Evolutionary conservation across 2,888 invertebrate genomes (phyloP).

Genomic region (Frankliniella fusca): DNA sequence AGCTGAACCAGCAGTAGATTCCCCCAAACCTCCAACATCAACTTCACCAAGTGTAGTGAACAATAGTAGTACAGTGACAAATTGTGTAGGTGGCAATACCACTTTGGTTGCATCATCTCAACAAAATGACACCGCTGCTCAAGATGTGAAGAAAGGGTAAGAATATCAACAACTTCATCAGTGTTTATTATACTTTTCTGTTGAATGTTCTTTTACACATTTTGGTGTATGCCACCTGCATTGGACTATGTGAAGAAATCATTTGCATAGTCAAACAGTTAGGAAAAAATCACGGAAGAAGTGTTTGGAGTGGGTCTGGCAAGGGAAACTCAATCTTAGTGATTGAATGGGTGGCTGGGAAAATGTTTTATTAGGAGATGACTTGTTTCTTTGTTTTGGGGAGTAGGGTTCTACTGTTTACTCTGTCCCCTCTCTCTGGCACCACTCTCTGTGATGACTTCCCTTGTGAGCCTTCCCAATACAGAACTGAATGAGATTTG

Average conservation of each 20-base stretch:
- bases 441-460: background rate
- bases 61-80: background rate
- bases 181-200: too few species aligned
- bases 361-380: conserved; percentile 17
- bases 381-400: conserved; percentile 15
- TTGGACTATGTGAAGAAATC: too few species aligned
- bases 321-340: background rate
- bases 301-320: background rate
- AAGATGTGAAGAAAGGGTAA: conserved; percentile 17
- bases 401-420: background rate
- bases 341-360: conserved; percentile 3
- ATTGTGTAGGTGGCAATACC: background rate
- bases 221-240: too few species aligned
- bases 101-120: background rate
- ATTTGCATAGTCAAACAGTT: conserved; percentile 12
- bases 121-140: background rate
- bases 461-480: background rate
- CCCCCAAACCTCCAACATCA: background rate
- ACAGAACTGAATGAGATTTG: background rate
- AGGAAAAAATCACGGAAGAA: background rate
- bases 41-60: background rate
- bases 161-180: background rate
- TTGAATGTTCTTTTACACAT: too few species aligned
- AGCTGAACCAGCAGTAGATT: background rate
- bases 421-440: background rate